Percentiles rank a stretch among this genome's conserved stretches.
Evolutionary conservation across 2,113 vertebrate species (phyloP).

Genomic region (Syngnathus floridae): DNA sequence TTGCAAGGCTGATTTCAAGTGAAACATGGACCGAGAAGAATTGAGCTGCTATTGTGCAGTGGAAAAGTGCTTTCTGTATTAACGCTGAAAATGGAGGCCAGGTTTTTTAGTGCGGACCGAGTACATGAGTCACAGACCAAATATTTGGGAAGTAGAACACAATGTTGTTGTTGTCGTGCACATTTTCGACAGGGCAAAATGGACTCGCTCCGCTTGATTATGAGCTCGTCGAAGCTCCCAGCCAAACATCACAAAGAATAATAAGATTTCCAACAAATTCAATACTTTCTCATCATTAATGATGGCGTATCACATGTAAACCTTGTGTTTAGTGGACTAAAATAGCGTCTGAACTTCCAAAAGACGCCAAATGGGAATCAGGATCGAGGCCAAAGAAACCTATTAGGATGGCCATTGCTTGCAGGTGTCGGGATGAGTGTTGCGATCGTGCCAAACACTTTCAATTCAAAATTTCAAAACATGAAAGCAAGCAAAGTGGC

Average conservation of each 20-base stretch:
- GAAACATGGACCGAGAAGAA: background rate
- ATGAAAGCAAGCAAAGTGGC: conserved; percentile 34
- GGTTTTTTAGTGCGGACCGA: background rate
- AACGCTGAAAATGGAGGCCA: background rate
- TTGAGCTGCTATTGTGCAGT: background rate
- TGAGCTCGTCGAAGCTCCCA: too few species aligned
- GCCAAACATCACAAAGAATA: too few species aligned
- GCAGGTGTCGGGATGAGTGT: conserved; percentile 55
- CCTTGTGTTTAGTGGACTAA: background rate
- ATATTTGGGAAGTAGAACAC: background rate
- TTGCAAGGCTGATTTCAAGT: background rate
- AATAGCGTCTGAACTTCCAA: background rate
- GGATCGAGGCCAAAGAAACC: background rate
- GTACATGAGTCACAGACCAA: background rate
- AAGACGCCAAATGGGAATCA: background rate
- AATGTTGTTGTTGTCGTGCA: background rate
- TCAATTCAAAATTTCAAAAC: conserved; percentile 42
- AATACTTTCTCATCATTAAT: background rate
- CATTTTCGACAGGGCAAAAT: background rate
- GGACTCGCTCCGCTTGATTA: background rate
- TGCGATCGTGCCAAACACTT: conserved; percentile 53
- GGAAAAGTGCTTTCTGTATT: background rate
- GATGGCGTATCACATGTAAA: background rate
- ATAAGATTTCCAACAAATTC: too few species aligned
- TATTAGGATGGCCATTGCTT: background rate